Conservation (phyloP, 2,113 vertebrate species). For the Chascanopsetta lugubris region DNA sequence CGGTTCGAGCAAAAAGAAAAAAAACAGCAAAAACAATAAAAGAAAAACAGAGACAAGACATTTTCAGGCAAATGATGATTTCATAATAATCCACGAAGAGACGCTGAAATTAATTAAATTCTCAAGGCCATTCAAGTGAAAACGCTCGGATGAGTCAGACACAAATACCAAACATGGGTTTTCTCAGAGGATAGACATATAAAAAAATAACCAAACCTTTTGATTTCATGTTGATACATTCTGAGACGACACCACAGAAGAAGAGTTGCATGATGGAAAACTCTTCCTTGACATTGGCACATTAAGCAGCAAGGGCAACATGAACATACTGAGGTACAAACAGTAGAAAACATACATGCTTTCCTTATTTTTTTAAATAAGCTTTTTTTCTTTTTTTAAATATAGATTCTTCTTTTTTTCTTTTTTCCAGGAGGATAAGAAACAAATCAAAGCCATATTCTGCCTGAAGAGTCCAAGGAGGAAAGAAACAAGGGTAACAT, state of each 20-base stretch:
- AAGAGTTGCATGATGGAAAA: constrained; percentile 82
- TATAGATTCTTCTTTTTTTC: constrained; percentile 71
- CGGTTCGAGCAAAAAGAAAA: background rate
- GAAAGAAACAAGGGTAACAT: constrained; percentile 49
- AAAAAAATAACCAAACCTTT: constrained; percentile 83
- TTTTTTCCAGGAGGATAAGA: constrained; percentile 71
- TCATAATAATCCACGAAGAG: background rate
- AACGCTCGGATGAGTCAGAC: constrained; percentile 15
- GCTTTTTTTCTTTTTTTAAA: constrained; percentile 76
- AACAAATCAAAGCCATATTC: constrained; percentile 81
- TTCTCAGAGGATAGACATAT: constrained; percentile 59
- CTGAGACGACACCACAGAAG: constrained; percentile 83
- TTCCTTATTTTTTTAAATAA: constrained; percentile 69
- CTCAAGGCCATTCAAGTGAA: constrained; percentile 3
- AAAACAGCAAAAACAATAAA: background rate
- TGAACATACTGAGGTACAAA: constrained; percentile 84
- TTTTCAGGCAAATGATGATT: constrained; percentile 7
- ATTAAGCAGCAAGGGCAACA: constrained; percentile 84
- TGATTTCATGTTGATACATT: constrained; percentile 85
- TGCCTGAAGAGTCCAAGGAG: constrained; percentile 63
- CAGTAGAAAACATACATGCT: constrained; percentile 87
- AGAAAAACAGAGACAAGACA: background rate
- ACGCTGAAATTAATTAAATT: background rate
- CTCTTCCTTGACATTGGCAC: constrained; percentile 82
- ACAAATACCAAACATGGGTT: constrained; percentile 37